Evolutionary conservation across 2,888 invertebrate genomes (phyloP), one percentile per base, ranked within the genome.

Genomic region (Tethea ocularis): DNA sequence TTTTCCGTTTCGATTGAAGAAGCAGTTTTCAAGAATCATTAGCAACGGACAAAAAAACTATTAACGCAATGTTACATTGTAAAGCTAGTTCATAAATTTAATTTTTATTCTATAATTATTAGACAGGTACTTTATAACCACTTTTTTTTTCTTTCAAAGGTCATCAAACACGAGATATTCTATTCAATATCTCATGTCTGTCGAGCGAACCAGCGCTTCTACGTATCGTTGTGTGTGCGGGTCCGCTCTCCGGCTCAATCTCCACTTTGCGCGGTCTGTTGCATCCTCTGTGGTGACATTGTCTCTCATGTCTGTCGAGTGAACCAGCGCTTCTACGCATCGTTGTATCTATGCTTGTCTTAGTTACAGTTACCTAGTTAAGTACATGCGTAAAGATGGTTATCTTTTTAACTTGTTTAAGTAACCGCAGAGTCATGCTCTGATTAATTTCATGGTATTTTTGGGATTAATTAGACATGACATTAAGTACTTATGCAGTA

Each of bases 351-450:
- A n/a, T n/a, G n/a, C n/a, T n/a, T n/a, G n/a, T n/a, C n/a, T n/a
- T n/a, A 15, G 10, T 1, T 10, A 46, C 17, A 20, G 15, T 46
- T 20, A 20, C 20, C 10, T 20, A 46, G 46, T 20, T 46, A 38
- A 46, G 46, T 46, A 10, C 10, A 46, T 20, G 46, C 46, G 20
- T 46, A 20, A 46, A 20, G 46, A 46, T 46, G 4, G 20, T 46
- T 46, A 46, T 46, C 46, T 46, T 4, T 10, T 20, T 10, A 46
- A 20, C 20, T 20, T 46, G 46, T 1, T 20, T 46, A 46, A 46
- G 46, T 41, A 41, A n/a, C 41, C 41, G 17, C n/a, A 41, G 41
- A 17, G 41, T 41, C 41, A 46, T 20, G 46, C 46, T 46, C 46
- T 46, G 10, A 8, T 46, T 20, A 46, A 2, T 46, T 46, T 46